phyloP scores from a whole-genome alignment of 2,797 vertebrate genomes.

The Coendou prehensilis region DNA sequence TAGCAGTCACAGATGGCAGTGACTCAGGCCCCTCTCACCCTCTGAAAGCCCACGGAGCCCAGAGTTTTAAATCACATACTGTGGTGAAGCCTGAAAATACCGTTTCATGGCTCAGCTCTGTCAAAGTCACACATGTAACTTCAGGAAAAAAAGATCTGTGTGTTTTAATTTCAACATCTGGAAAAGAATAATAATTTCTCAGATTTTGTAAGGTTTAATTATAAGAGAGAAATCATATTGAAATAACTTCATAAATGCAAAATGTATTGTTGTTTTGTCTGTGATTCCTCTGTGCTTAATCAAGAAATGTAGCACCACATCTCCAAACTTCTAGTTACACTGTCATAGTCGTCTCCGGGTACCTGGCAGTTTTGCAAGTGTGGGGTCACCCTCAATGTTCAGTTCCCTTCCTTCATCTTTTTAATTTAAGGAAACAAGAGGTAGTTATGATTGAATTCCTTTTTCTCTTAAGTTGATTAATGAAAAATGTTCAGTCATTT shows the following conservation, averaged over 20 bases:
- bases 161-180: background rate
- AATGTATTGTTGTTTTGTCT: background rate
- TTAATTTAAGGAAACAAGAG: conserved; percentile 38
- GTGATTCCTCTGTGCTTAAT: background rate
- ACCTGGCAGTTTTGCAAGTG: background rate
- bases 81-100: conserved; percentile 45
- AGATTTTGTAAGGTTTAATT: conserved; percentile 38
- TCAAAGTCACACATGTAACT: conserved; percentile 3
- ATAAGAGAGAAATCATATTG: conserved; percentile 14
- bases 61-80: background rate
- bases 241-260: conserved; percentile 35
- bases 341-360: background rate
- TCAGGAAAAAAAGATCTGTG: conserved; percentile 23
- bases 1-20: conserved; percentile 52
- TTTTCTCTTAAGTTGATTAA: conserved; percentile 48
- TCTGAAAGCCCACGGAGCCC: background rate
- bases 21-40: background rate
- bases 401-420: conserved; percentile 31
- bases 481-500: conserved; percentile 40
- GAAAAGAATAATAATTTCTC: conserved; percentile 24
- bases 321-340: background rate
- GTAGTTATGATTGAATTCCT: conserved; percentile 20
- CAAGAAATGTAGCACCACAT: rapidly evolving
- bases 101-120: conserved; percentile 45
- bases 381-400: background rate